phyloP scores from a whole-genome alignment of 2,888 invertebrate species.

The Polyploca ridens region DNA sequence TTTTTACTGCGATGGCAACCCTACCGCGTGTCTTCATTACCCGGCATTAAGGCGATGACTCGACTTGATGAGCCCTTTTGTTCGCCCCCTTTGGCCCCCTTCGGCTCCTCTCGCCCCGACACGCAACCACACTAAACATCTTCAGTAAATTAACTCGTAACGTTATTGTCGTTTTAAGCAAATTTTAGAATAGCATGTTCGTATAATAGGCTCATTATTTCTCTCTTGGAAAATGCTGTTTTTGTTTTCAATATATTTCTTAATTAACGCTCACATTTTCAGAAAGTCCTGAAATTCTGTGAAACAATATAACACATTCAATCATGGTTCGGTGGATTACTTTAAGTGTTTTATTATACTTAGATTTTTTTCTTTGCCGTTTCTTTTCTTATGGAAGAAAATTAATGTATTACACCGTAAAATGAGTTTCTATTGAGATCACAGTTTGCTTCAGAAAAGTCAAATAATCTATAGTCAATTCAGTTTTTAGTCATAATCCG shows the following conservation, averaged over 20 bases:
- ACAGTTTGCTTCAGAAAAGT: no score
- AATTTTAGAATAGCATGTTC: not conserved
- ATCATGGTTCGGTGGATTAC: no score
- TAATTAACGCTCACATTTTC: no score
- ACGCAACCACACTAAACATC: conserved; percentile 14
- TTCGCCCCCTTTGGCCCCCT: conserved; percentile 17
- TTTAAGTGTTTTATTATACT: no score
- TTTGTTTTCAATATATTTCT: not conserved
- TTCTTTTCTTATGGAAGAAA: no score
- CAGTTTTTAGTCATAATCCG: no score
- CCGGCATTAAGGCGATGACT: conserved; percentile 53
- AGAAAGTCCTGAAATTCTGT: no score
- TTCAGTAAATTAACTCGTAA: conserved; percentile 14
- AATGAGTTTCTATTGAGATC: no score
- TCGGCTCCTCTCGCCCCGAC: conserved; percentile 9
- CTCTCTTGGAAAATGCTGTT: not conserved
- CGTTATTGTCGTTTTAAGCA: conserved; percentile 10
- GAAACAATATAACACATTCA: no score
- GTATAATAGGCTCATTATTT: not conserved
- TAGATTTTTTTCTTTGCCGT: no score
- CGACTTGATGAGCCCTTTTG: conserved; percentile 51
- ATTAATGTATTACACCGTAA: no score
- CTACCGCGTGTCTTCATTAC: conserved; percentile 47
- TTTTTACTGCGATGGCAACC: conserved; percentile 16
- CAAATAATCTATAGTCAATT: no score